Evolutionary conservation across 1,140 invertebrate species (phyloP), one percentile per base, ranked within the genome.

Genomic region (Drosophila murphyi): DNA sequence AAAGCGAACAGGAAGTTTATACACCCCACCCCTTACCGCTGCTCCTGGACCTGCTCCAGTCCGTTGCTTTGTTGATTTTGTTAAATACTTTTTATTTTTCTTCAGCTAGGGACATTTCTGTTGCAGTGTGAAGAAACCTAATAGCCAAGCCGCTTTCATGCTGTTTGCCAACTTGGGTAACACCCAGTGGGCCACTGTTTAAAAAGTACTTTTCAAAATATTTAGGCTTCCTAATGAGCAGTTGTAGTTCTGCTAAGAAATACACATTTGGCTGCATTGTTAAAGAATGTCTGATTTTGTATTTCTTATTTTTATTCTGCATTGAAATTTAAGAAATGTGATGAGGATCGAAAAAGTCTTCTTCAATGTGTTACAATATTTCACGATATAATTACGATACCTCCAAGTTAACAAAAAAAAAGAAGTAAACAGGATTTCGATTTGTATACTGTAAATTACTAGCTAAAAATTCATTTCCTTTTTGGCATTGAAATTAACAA

Each of bases 61-160:
- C n/a, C n/a, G 55, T 43, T 60, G 50, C 50, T 71, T 78, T 85
- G 74, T 83, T 89, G 74, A 62, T 69, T 80, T 57, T 83, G 56
- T 73, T 88, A 89, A 88, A 89, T 85, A 88, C 80, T 76, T 78
- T 72, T 80, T 71, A 57, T 63, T 85, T 75, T 77, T 57, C 73
- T 59, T 71, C 2, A 37, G 34, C 28, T 6, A 31, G 5, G 2
- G 8, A 45, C 7, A 67, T 29, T 72, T 35, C 3, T n/a, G 3
- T 51, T 12, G 10, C 20, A 55, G 3, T 28, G 35, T 6, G 6
- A 54, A 35, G 34, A 43, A 31, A 12, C 29, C 28, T 8, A 51
- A 39, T 20, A 68, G 47, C 48, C 54, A 47, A 39, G 4, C 7
- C 5, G n/a, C 43, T 41, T 43, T 20, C 20, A 20, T 20, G 10